Base-by-base conservation (phyloP, 2,888 invertebrate genomes). In the Cerceris ruficornis region DNA sequence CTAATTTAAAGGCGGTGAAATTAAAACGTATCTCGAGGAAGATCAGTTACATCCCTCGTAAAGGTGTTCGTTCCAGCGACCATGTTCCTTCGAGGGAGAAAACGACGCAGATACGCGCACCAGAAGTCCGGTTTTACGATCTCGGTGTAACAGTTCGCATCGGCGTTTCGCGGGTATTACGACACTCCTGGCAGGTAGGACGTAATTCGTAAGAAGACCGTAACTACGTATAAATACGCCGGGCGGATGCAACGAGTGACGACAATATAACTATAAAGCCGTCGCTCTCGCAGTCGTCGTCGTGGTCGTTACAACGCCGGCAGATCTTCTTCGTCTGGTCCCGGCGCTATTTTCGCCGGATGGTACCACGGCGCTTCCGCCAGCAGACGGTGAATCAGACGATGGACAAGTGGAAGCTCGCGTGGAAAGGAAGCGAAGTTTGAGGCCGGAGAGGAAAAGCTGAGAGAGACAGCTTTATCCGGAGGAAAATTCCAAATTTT, bases 261-360 rank as follows among this genome's bases (percentile, higher is more conserved):
- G 84, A 84, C 84, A 82, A 84, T 84, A 75, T 72, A 41, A 69
- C 69, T 78, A 69, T 82, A 84, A 84, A 82, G 70, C 82, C 73
- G 74, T 84, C 77, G 66, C 75, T 80, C 65, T 64, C 9, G 68
- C 46, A 41, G 59, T 14, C 46, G 69, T 11, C 14, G 39, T 14
- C 6, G 41, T 41, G 65, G 17, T 39, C 49, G 52, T 64, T 28
- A 28, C 28, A 28, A 52, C 66, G 70, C 74, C 77, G 28, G 28
- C 28, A 28, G 28, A 28, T 28, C 28, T 75, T 81, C 81, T 82
- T 83, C 81, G 83, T 86, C 86, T 28, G 28, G 81, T 84, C 83
- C 70, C 77, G 54, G 54, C 76, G 81, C 85, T 83, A 85, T 81
- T 81, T 82, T 82, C 72, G 82, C 76, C 69, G 50, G 43, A 14